Evolutionary conservation across 2,113 vertebrate genomes (phyloP).

Genomic region (Dunckerocampus dactyliophorus): DNA sequence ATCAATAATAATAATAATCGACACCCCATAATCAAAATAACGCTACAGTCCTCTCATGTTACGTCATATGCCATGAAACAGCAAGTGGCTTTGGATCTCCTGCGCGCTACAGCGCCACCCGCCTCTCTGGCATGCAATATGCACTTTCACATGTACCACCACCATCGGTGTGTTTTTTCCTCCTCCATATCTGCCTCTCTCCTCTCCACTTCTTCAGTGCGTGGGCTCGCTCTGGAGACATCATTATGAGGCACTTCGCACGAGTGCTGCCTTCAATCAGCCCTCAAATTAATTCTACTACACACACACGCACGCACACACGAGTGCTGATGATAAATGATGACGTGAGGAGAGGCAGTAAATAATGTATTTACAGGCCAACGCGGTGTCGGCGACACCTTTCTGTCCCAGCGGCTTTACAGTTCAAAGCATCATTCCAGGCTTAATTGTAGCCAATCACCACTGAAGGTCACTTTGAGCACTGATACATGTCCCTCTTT

Average conservation of each 20-base stretch:
- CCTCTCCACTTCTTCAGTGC: slow-evolving; percentile 23
- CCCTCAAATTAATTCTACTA: slow-evolving; percentile 58
- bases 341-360: slow-evolving; percentile 23
- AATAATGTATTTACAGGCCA: slow-evolving; percentile 11
- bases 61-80: too few relatives aligned
- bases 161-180: too few relatives aligned
- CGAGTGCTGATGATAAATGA: slow-evolving; percentile 50
- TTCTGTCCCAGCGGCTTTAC: slow-evolving; percentile 36
- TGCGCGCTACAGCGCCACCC: too few relatives aligned
- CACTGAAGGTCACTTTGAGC: slow-evolving; percentile 59
- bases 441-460: slow-evolving; percentile 68
- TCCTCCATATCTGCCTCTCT: slow-evolving; percentile 3
- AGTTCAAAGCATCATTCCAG: slow-evolving; percentile 48
- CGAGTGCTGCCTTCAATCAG: slow-evolving; percentile 66
- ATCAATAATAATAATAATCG: too few relatives aligned
- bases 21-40: too few relatives aligned
- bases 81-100: too few relatives aligned
- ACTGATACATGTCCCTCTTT: slow-evolving; percentile 3
- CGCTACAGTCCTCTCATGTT: too few relatives aligned
- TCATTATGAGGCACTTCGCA: slow-evolving; percentile 61
- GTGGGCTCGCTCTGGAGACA: slow-evolving; percentile 64
- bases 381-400: slow-evolving; percentile 14
- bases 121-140: too few relatives aligned
- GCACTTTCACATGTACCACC: too few relatives aligned
- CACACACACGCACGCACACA: neutral